Percentiles rank a stretch among this genome's conserved stretches.
These are phyloP conservation scores for Drosophila santomea DNA, from an alignment of 1,140 invertebrate genomes.

Conservation along the genomic window DNA sequence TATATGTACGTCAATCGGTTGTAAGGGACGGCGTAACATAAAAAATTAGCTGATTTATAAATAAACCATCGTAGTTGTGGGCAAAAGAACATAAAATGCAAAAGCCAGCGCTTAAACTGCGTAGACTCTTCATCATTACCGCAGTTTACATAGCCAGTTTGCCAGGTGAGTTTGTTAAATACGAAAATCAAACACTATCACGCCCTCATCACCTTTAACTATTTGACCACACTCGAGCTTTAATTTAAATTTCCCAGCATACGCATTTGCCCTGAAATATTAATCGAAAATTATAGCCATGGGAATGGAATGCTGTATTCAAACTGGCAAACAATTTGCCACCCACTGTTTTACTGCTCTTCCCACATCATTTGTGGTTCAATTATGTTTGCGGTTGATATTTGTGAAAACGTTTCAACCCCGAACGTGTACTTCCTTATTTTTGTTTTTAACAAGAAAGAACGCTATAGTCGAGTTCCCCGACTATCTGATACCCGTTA, in stretches of 20 bases:
- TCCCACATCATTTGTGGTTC: conserved; percentile 54
- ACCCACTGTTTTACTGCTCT: conserved; percentile 12
- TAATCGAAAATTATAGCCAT: conserved; percentile 8
- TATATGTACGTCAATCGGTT: conserved; percentile 48
- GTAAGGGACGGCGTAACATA: conserved; percentile 13
- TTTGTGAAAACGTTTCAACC: conserved; percentile 25
- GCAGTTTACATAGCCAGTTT: conserved; percentile 54
- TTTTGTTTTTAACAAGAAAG: neutral
- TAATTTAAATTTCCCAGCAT: conserved; percentile 3
- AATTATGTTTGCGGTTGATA: conserved; percentile 50
- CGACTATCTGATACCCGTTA: too few relatives aligned
- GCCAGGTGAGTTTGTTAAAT: conserved; percentile 59
- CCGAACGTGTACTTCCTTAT: conserved; percentile 7
- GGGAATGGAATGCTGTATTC: neutral
- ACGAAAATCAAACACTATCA: neutral
- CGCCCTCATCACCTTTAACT: neutral
- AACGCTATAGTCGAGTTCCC: too few relatives aligned
- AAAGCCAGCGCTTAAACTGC: conserved; percentile 39
- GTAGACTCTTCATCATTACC: conserved; percentile 45
- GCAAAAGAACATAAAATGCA: conserved; percentile 38
- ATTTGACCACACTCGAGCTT: neutral
- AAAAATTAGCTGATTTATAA: conserved; percentile 30
- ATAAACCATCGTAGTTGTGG: conserved; percentile 40
- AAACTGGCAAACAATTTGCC: conserved; percentile 4
- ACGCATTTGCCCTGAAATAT: conserved; percentile 24